Evolutionary conservation across 2,888 invertebrate genomes (phyloP).

Genomic region (Cerceris ruficornis): DNA sequence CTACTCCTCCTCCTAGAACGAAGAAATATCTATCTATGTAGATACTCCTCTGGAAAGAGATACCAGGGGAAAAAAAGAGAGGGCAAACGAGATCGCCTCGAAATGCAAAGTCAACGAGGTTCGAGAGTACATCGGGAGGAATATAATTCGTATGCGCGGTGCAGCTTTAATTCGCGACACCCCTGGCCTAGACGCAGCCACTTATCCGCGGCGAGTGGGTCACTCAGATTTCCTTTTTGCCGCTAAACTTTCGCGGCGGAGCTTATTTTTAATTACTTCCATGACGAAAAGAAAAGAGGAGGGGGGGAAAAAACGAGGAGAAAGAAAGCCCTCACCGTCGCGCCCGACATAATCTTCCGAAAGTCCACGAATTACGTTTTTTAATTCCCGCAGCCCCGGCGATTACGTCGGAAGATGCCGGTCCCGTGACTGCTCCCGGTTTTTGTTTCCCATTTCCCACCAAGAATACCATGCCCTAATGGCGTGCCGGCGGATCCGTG

Average conservation of each 20-base stretch:
- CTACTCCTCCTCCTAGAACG: too few relatives aligned
- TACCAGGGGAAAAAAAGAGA: background rate
- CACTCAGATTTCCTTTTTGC: conserved; percentile 8
- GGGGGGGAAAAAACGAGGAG: conserved; percentile 1
- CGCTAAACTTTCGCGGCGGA: conserved; percentile 9
- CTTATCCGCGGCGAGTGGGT: conserved; percentile 11
- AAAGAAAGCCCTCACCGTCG: background rate
- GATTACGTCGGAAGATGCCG: conserved; percentile 55
- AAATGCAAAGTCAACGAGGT: conserved; percentile 31
- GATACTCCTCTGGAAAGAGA: background rate
- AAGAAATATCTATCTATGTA: too few relatives aligned
- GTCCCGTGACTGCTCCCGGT: conserved; percentile 27
- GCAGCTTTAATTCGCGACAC: conserved; percentile 10
- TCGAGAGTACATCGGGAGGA: background rate
- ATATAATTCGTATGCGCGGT: conserved; percentile 6
- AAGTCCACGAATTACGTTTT: conserved; percentile 59
- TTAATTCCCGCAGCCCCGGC: conserved; percentile 57
- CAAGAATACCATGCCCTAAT: conserved; percentile 21
- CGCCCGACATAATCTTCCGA: conserved; percentile 49
- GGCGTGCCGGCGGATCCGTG: conserved; percentile 27
- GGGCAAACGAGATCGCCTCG: conserved; percentile 19
- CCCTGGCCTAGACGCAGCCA: conserved; percentile 17
- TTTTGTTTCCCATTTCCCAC: conserved; percentile 42
- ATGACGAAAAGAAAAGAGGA: conserved; percentile 14
- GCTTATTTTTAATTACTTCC: conserved; percentile 51